Evolutionary conservation across 2,888 invertebrate genomes (phyloP).

Genomic region (Silvanus unidentatus): DNA sequence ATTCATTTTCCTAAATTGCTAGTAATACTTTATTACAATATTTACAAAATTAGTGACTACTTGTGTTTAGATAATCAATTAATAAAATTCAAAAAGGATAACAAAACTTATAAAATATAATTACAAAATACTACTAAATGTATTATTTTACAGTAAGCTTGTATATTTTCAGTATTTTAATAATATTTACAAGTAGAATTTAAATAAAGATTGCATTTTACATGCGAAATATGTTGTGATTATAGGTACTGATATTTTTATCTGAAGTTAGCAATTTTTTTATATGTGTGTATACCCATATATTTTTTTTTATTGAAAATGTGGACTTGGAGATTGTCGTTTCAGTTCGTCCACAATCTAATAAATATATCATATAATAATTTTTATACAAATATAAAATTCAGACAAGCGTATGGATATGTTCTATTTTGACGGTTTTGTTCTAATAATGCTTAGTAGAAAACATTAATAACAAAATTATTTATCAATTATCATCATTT

Average conservation of each 20-base stretch:
- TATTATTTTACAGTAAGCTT: slow-evolving; percentile 1
- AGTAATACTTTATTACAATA: background rate
- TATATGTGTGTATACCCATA: background rate
- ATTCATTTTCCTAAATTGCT: background rate
- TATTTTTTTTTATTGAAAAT: slow-evolving; percentile 12
- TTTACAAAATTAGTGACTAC: slow-evolving; percentile 1
- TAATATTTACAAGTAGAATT: no score
- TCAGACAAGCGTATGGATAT: slow-evolving; percentile 22
- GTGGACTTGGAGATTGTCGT: slow-evolving; percentile 22
- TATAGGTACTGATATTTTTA: no score
- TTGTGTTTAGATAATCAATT: background rate
- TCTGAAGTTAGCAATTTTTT: background rate
- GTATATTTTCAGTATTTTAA: no score
- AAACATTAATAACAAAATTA: background rate
- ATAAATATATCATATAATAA: no score
- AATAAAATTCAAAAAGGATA: background rate
- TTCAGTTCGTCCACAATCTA: slow-evolving; percentile 20
- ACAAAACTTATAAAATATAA: background rate
- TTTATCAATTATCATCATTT: no score
- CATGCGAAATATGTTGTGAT: no score
- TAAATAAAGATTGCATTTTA: no score
- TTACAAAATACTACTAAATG: background rate
- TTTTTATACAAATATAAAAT: background rate
- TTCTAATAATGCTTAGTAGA: background rate
- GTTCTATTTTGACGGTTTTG: slow-evolving; percentile 22